These are phyloP conservation scores for Gavia stellata DNA, from an alignment of 2,113 vertebrate genomes.

Conservation along the genomic window DNA sequence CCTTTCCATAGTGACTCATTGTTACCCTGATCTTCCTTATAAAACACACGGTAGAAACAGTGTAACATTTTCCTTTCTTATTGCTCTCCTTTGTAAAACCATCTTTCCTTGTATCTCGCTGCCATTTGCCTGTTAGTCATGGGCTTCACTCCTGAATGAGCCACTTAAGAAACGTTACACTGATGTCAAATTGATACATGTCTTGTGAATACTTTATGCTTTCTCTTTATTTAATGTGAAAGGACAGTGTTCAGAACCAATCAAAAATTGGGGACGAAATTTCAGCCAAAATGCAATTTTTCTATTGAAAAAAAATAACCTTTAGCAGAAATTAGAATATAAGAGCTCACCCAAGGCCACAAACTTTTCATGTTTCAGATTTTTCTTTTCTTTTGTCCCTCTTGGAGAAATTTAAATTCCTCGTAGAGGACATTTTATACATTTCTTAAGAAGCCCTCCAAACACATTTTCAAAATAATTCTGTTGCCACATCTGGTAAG, in stretches of 20 bases:
- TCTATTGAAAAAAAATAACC: neutral
- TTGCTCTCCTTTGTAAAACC: constrained; percentile 58
- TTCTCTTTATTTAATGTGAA: constrained; percentile 35
- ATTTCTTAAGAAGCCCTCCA: neutral
- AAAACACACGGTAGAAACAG: constrained; percentile 34
- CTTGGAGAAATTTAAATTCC: neutral
- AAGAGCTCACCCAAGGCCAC: neutral
- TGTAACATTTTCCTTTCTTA: constrained; percentile 32
- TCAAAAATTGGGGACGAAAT: neutral
- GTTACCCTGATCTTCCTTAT: constrained; percentile 23
- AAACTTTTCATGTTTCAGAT: neutral
- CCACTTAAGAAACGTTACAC: constrained; percentile 54
- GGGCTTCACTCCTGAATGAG: constrained; percentile 45
- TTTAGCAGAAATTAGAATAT: neutral
- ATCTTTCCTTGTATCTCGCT: constrained; percentile 44
- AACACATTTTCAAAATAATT: neutral
- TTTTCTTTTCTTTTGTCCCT: neutral
- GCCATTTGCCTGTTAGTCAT: constrained; percentile 63
- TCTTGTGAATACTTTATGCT: constrained; percentile 34
- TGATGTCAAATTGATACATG: constrained; percentile 59
- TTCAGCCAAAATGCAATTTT: neutral
- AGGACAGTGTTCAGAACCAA: neutral
- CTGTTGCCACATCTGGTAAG: neutral
- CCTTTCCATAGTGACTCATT: constrained; percentile 25
- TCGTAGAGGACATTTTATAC: neutral